Conservation (phyloP, 2,888 invertebrate species). For the Agrotis puta region DNA sequence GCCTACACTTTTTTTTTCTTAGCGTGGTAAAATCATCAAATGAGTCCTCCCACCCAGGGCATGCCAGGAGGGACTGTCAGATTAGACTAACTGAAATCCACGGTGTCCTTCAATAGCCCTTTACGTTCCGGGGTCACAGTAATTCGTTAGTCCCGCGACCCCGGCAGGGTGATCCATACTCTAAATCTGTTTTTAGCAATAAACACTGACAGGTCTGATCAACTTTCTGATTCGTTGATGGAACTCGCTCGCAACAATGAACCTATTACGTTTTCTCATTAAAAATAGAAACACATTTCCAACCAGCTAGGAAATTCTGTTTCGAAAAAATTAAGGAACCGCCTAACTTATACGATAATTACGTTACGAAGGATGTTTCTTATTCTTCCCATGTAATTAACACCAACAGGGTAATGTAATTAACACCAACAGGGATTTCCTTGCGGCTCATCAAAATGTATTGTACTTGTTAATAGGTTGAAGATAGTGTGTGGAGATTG, state of each 20-base stretch:
- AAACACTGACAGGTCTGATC: too few species aligned
- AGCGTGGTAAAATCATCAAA: too few species aligned
- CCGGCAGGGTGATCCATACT: too few species aligned
- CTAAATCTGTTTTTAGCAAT: too few species aligned
- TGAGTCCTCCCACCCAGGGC: too few species aligned
- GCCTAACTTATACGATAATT: constrained; percentile 48
- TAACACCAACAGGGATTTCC: constrained; percentile 34
- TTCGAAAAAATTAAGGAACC: constrained; percentile 22
- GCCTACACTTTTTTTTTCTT: too few species aligned
- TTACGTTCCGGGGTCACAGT: too few species aligned
- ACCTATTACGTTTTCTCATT: constrained; percentile 16
- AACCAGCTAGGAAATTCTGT: constrained; percentile 11
- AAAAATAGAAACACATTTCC: constrained; percentile 14
- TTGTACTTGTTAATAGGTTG: constrained; percentile 26
- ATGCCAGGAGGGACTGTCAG: too few species aligned
- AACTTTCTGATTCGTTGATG: background rate
- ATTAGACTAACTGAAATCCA: too few species aligned
- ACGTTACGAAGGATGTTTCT: constrained; percentile 25
- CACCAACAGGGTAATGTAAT: constrained; percentile 50
- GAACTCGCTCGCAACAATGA: background rate
- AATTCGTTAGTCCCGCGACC: too few species aligned
- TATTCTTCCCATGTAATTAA: constrained; percentile 39
- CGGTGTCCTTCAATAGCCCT: too few species aligned
- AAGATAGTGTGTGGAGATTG: background rate
- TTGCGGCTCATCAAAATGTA: constrained; percentile 21